These are phyloP conservation scores for Balaeniceps rex DNA, from an alignment of 2,113 vertebrate species.

Conservation along the genomic window DNA sequence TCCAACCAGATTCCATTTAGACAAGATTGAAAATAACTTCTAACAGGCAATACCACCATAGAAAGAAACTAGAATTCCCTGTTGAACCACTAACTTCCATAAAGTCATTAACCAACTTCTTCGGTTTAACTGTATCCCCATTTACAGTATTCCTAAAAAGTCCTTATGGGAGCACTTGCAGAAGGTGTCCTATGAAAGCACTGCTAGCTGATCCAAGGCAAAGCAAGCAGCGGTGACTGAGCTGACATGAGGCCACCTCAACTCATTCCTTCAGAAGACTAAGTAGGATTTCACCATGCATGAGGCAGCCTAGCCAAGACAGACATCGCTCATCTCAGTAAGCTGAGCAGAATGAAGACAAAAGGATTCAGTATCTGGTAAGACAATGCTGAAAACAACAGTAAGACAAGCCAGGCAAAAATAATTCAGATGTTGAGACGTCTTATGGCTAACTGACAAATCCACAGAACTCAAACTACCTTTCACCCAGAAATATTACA, in stretches of 20 bases:
- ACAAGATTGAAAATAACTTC: not conserved
- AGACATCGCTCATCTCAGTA: fast-evolving
- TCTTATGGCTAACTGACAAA: not conserved
- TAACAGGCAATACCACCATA: not conserved
- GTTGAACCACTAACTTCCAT: not conserved
- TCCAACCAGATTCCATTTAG: not conserved
- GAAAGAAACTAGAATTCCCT: not conserved
- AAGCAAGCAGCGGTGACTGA: not conserved
- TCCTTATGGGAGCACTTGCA: not conserved
- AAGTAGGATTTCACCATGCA: fast-evolving
- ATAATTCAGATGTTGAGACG: not conserved
- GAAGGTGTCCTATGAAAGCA: not conserved
- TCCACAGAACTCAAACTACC: not conserved
- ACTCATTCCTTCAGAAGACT: not conserved
- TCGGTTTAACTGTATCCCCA: not conserved
- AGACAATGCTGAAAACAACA: not conserved
- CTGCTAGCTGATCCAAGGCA: not conserved
- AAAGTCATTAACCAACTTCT: not conserved
- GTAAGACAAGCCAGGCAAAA: not conserved
- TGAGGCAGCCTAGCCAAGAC: not conserved
- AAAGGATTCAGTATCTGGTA: not conserved
- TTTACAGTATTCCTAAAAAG: not conserved
- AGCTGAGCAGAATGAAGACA: not conserved
- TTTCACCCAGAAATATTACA: not conserved
- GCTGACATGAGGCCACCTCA: not conserved